Percentiles rank a stretch among this genome's conserved stretches.
Evolutionary conservation across 2,797 vertebrate genomes (phyloP).

Genomic region (Megaceryle alcyon): DNA sequence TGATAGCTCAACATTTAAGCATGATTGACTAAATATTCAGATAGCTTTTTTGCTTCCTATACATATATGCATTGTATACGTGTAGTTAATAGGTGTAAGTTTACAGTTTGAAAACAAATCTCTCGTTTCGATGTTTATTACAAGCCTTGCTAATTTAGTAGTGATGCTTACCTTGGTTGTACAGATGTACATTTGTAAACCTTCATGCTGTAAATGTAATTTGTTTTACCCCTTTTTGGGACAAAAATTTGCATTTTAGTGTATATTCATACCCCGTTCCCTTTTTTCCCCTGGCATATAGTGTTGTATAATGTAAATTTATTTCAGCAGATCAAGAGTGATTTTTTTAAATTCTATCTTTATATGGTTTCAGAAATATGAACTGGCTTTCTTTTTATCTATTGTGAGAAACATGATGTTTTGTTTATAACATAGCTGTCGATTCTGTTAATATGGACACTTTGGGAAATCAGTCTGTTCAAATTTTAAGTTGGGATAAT

Average conservation of each 20-base stretch:
- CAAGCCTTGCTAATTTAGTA: slow-evolving; percentile 96
- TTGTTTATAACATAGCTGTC: slow-evolving; percentile 93
- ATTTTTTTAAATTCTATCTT: slow-evolving; percentile 91
- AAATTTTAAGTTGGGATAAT: slow-evolving; percentile 80
- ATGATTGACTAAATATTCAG: slow-evolving; percentile 86
- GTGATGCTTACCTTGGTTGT: slow-evolving; percentile 95
- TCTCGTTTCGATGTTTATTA: slow-evolving; percentile 90
- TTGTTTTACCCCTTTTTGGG: slow-evolving; percentile 90
- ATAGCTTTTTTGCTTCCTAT: slow-evolving; percentile 91
- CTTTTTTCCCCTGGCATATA: slow-evolving; percentile 90
- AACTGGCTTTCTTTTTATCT: slow-evolving; percentile 91
- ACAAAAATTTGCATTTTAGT: slow-evolving; percentile 95
- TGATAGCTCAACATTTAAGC: slow-evolving; percentile 87
- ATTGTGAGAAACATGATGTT: slow-evolving; percentile 88
- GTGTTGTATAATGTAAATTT: slow-evolving; percentile 97
- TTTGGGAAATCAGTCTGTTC: slow-evolving; percentile 81
- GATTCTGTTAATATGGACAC: slow-evolving; percentile 90
- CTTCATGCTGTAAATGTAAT: slow-evolving; percentile 99
- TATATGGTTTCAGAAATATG: slow-evolving; percentile 89
- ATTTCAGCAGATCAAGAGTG: slow-evolving; percentile 92
- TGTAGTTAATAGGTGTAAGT: slow-evolving; percentile 97
- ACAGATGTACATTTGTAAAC: slow-evolving; percentile 99
- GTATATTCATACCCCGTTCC: slow-evolving; percentile 92
- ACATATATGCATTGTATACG: slow-evolving; percentile 97
- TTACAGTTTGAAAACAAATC: slow-evolving; percentile 88